Base-by-base conservation (phyloP, 2,797 vertebrate species). In the Lophius americanus region DNA sequence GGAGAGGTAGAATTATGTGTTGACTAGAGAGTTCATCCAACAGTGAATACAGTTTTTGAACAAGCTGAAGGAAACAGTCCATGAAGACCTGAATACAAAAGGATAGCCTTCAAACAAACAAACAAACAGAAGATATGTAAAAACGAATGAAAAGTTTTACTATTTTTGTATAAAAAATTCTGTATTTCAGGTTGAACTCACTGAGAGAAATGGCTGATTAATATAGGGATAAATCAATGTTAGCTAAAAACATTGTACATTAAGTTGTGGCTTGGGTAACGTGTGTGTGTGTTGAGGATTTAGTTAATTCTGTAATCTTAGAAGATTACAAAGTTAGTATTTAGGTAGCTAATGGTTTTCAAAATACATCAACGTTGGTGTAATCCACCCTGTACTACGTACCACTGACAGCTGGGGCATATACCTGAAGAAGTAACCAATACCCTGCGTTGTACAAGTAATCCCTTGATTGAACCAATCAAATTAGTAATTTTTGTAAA, bases 1-100 rank as follows among this genome's bases (percentile, higher is more conserved):
- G 53, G 52, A 46, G 53, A 60, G 66, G 68, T 44, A 69, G 53
- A 60, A 51, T 48, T 46, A 59, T 57, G 77, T 53, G 79, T 76
- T 61, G 64, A 72, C 81, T 72, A 73, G 65, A 75, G 75, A 53
- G 33, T 65, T 64, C 59, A 13, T 60, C 14, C 32, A 48, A 57
- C 39, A 38, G 68, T 58, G 70, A 83, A 81, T 56, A 74, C 23
- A 38, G 64, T 58, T 60, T 60, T 42, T 54, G 57, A 41, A 39
- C 39, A 46, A 58, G 42, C 49, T 54, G 59, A 60, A 36, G 47
- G 13, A 57, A 73, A 68, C 59, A 60, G 23, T 23, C 23, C 23
- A 23, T 23, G 23, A 23, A 23, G 23, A 23, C 23, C 23, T 23
- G 23, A 23, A 23, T 23, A 23, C 23, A 23, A 23, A 23, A 23